Evolutionary conservation across 2,797 vertebrate species (phyloP).

Genomic region (Coranthus polyacanthus): DNA sequence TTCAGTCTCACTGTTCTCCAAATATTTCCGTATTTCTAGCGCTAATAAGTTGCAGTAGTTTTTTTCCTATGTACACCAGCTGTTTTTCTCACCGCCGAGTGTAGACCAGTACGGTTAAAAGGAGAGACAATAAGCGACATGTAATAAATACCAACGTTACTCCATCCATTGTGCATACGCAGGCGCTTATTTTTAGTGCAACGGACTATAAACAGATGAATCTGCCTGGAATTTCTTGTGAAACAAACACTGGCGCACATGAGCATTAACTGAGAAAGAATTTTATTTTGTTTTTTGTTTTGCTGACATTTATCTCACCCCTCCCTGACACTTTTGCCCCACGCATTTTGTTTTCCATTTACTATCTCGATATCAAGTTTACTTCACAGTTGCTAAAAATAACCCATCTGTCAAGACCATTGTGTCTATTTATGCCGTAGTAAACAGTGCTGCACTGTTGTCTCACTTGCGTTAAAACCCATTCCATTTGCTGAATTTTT

Average conservation of each 20-base stretch:
- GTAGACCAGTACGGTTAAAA: too few relatives aligned
- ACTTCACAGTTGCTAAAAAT: slow-evolving; percentile 64
- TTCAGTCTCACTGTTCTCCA: too few relatives aligned
- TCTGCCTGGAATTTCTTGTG: background rate
- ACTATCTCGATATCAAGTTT: slow-evolving; percentile 69
- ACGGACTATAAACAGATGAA: too few relatives aligned
- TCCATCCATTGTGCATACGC: too few relatives aligned
- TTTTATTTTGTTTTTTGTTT: slow-evolving; percentile 46
- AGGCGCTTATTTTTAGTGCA: too few relatives aligned
- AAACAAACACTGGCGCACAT: background rate
- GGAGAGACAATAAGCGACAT: too few relatives aligned
- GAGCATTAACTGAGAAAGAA: slow-evolving; percentile 21
- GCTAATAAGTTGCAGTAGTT: too few relatives aligned
- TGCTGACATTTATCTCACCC: slow-evolving; percentile 50
- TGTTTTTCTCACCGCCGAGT: too few relatives aligned
- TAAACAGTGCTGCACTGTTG: slow-evolving; percentile 51
- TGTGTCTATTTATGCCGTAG: slow-evolving; percentile 63
- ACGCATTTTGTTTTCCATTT: slow-evolving; percentile 70
- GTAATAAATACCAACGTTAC: too few relatives aligned
- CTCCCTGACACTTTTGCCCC: slow-evolving; percentile 33
- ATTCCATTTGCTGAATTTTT: slow-evolving; percentile 7
- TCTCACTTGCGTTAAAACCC: slow-evolving; percentile 17
- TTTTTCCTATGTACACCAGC: too few relatives aligned
- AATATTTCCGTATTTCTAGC: too few relatives aligned
- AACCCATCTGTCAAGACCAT: slow-evolving; percentile 72